These are phyloP conservation scores for Zaprionus obscuricornis DNA, from an alignment of 2,888 invertebrate genomes.

Conservation along the genomic window DNA sequence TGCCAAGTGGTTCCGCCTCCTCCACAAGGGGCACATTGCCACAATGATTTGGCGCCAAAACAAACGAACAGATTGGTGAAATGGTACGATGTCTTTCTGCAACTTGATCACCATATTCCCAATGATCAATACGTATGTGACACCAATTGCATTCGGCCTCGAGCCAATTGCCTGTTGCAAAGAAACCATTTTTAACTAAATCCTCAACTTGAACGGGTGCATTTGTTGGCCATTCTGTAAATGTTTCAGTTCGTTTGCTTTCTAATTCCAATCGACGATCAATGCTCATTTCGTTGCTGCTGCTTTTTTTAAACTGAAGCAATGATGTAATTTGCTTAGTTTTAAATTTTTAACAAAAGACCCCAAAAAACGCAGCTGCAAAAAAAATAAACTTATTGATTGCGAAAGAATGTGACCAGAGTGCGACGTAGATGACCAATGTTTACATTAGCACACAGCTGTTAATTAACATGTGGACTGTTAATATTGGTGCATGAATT, in stretches of 20 bases:
- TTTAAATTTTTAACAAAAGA: conserved; percentile 26
- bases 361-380: conserved; percentile 29
- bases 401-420: conserved; percentile 34
- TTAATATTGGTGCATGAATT: neutral
- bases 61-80: conserved; percentile 89
- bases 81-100: conserved; percentile 88
- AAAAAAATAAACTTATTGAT: conserved; percentile 50
- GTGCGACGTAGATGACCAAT: neutral
- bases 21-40: conserved; percentile 86
- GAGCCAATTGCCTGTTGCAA: conserved; percentile 87
- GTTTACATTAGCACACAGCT: neutral
- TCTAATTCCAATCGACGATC: conserved; percentile 56
- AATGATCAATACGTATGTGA: conserved; percentile 88
- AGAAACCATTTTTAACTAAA: conserved; percentile 87
- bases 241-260: conserved; percentile 52
- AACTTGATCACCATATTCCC: conserved; percentile 89
- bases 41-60: conserved; percentile 87
- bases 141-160: conserved; percentile 93
- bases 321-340: conserved; percentile 44
- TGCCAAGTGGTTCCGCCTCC: neutral
- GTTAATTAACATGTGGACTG: neutral
- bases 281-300: conserved; percentile 32
- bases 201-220: conserved; percentile 58
- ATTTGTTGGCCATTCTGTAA: conserved; percentile 56
- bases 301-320: conserved; percentile 4